Conservation (phyloP, 1,140 invertebrate species). For the Oryzaephilus surinamensis region DNA sequence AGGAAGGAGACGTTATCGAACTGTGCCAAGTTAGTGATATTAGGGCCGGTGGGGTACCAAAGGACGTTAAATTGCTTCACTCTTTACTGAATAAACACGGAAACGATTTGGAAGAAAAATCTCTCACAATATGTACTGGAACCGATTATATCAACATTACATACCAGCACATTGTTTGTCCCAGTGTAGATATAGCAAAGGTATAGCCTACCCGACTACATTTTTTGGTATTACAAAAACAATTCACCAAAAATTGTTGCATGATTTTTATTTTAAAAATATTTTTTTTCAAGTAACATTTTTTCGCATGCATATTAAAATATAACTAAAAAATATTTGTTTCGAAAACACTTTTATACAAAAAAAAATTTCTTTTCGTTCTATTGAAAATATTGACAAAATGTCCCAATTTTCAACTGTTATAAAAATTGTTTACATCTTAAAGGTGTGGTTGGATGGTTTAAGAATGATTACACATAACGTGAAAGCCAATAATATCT, state of each 20-base stretch:
- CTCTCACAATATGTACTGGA: conserved; percentile 97
- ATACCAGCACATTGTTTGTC: conserved; percentile 93
- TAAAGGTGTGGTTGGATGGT: conserved; percentile 88
- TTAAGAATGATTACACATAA: conserved; percentile 94
- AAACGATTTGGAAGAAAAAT: conserved; percentile 80
- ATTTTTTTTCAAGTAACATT: background rate
- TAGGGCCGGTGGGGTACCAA: conserved; percentile 76
- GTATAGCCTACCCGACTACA: conserved; percentile 40
- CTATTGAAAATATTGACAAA: background rate
- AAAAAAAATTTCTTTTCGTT: no score
- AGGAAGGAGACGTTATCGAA: conserved; percentile 95
- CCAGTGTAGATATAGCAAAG: conserved; percentile 84
- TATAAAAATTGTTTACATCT: conserved; percentile 17
- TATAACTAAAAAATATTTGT: no score
- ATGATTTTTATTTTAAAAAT: background rate
- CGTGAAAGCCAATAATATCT: conserved; percentile 97
- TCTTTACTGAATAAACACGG: conserved; percentile 72
- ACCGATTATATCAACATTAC: conserved; percentile 98
- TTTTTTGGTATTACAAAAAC: background rate
- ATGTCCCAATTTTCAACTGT: background rate
- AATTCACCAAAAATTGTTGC: background rate
- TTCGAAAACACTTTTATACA: background rate
- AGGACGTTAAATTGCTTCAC: conserved; percentile 75
- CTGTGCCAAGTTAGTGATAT: conserved; percentile 96
- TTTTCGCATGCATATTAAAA: no score